Evolutionary conservation across 2,888 invertebrate genomes (phyloP), one percentile per base, ranked within the genome.

Genomic region (Mechanitis messenoides): DNA sequence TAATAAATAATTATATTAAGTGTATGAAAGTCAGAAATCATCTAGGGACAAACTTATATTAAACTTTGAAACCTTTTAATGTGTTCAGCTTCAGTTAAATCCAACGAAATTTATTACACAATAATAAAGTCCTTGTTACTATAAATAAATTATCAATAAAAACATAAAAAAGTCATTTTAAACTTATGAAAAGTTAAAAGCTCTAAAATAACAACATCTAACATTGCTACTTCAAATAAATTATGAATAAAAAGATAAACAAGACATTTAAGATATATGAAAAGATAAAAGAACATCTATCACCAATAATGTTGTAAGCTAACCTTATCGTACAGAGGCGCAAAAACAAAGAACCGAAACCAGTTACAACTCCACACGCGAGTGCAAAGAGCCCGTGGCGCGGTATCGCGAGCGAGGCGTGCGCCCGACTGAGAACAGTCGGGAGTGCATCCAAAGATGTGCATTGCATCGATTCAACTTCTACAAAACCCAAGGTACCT

Each of bases 301-400:
- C 46, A 47, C 46, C 12, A 55, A 33, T 33, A 45, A 50, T 55
- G 42, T 54, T 11, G 58, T 61, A 66, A 12, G 62, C 66, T 45
- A 65, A 68, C 68, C 68, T 69, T 65, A 53, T 47, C 56, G 56
- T 53, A 61, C 53, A 60, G 63, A 60, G 63, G 62, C 63, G 53
- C 59, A 60, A 66, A n/a, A 61, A 62, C 64, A 59, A 61, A 60
- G 59, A 62, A 56, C 63, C 50, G 56, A 62, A 63, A 66, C 59
- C 58, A 62, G 63, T 66, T 65, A 61, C 58, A 64, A 60, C 64
- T 59, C 59, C 55, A 64, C 56, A 55, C 57, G 58, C 64, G 54
- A 56, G 63, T 55, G 54, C 61, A 45, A 61, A 67, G 67, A 68
- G 70, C 71, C 70, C 69, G 68, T 63, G 67, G 68, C 70, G 68